Evolutionary conservation across 2,888 invertebrate species (phyloP), one percentile per base, ranked within the genome.

Genomic region (Campoplex capitator): DNA sequence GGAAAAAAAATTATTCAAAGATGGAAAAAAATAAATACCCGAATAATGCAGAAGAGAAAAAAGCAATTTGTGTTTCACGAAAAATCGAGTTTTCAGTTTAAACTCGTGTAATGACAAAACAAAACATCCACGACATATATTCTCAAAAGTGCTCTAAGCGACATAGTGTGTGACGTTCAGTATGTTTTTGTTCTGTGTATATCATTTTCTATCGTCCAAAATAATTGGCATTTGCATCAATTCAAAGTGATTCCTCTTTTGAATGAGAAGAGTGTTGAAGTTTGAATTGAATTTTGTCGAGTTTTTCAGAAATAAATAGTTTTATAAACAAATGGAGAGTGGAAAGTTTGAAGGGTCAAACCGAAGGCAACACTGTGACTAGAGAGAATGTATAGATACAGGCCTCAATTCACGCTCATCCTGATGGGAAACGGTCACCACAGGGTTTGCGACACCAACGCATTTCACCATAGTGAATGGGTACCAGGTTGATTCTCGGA

Each of bases 401-500:
- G 6, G 11, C 11, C 68, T 32, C 28, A 32, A 45, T 18, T 28
- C 45, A 13, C 28, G 71, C 48, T 18, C 51, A 28, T 28, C 70
- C 68, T 42, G 42, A 68, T 68, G 75, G 54, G 45, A 51, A 76
- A 76, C 48, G 32, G 65, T 65, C 65, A 35, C 35, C 56, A 9
- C 32, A 65, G 32, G 38, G 67, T n/a, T 51, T 65, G 65, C 48
- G 48, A 62, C n/a, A 16, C 42, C 18, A 42, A 62, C 58, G 45
- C 62, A 70, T 48, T 70, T 42, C 45, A 70, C 58, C 70, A 45
- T 18, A 32, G 56, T 56, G 56, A 56, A 82, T 54, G n/a, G 67
- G 32, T 28, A 42, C 23, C 38, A 32, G 78, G 48, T 42, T 62
- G 71, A 38, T 80, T 48, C 81, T 16, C 54, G 54, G 74, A n/a